Conservation (phyloP, 1,140 invertebrate species). For the Schmidtea mediterranea region DNA sequence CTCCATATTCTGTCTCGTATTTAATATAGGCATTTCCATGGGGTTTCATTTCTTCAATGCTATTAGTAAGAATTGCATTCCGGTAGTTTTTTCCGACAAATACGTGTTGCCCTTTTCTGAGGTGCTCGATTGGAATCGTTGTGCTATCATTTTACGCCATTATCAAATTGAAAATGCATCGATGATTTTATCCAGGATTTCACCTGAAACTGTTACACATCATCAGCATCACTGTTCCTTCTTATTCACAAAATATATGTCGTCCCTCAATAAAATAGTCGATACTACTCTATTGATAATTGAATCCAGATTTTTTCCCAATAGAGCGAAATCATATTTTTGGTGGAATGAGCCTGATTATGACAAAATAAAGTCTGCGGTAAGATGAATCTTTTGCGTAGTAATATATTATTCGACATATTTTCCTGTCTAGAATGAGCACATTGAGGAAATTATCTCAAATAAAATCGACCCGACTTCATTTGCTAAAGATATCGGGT, state of each 20-base stretch:
- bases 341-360: too few species aligned
- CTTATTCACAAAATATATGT: conserved; percentile 10
- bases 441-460: too few species aligned
- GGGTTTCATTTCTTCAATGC: conserved; percentile 12
- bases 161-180: neutral
- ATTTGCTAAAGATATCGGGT: too few species aligned
- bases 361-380: too few species aligned
- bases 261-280: conserved; percentile 2
- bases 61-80: conserved; percentile 62
- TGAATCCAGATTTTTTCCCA: conserved; percentile 2
- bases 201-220: conserved; percentile 24
- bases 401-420: too few species aligned
- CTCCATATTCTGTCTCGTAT: too few species aligned
- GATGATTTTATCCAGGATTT: conserved; percentile 17
- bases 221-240: conserved; percentile 9
- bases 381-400: too few species aligned
- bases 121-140: conserved; percentile 66
- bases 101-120: conserved; percentile 88
- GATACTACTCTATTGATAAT: conserved; percentile 1
- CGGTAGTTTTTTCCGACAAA: conserved; percentile 75
- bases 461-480: too few species aligned
- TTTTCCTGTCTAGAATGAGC: too few species aligned
- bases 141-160: neutral
- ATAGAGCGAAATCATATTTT: too few species aligned
- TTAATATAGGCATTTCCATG: too few species aligned